phyloP scores from a whole-genome alignment of 2,888 invertebrate species.

The Sinohyriopsis cumingii region DNA sequence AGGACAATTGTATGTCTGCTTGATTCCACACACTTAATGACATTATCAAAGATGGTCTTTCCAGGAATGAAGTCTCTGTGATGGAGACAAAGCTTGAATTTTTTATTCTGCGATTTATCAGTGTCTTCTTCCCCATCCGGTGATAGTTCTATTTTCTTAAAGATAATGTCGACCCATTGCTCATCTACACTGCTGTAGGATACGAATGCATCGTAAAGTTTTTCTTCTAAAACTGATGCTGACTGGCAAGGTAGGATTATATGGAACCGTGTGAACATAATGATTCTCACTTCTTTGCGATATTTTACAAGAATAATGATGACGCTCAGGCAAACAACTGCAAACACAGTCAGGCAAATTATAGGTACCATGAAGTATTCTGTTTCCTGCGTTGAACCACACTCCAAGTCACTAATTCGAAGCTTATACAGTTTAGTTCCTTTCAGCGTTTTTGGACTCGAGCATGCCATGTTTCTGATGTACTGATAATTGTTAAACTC shows the following conservation, averaged over 20 bases:
- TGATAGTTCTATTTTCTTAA: slow-evolving; percentile 80
- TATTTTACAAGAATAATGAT: slow-evolving; percentile 20
- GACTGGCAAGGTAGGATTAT: slow-evolving; percentile 54
- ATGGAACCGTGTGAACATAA: slow-evolving; percentile 57
- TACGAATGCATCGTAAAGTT: slow-evolving; percentile 87
- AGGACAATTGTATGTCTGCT: slow-evolving; percentile 90
- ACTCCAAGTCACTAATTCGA: slow-evolving; percentile 10
- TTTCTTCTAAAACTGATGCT: slow-evolving; percentile 18
- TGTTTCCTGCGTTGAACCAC: slow-evolving; percentile 12
- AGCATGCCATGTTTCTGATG: slow-evolving; percentile 33
- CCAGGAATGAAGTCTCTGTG: slow-evolving; percentile 58
- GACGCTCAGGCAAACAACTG: slow-evolving; percentile 19
- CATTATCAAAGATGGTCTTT: slow-evolving; percentile 83
- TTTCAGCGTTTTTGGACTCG: slow-evolving; percentile 25
- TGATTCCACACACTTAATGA: slow-evolving; percentile 90
- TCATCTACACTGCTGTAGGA: slow-evolving; percentile 92
- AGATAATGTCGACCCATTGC: slow-evolving; percentile 87
- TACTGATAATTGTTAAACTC: slow-evolving; percentile 32
- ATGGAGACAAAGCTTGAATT: slow-evolving; percentile 55
- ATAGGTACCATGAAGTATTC: slow-evolving; percentile 31
- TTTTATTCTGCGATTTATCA: slow-evolving; percentile 67
- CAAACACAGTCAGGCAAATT: slow-evolving; percentile 17
- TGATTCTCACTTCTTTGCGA: slow-evolving; percentile 45
- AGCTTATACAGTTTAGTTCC: slow-evolving; percentile 27
- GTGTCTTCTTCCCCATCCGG: slow-evolving; percentile 82